These are phyloP conservation scores for Corythoichthys haematopterus DNA, from an alignment of 2,113 vertebrate genomes.

Conservation along the genomic window DNA sequence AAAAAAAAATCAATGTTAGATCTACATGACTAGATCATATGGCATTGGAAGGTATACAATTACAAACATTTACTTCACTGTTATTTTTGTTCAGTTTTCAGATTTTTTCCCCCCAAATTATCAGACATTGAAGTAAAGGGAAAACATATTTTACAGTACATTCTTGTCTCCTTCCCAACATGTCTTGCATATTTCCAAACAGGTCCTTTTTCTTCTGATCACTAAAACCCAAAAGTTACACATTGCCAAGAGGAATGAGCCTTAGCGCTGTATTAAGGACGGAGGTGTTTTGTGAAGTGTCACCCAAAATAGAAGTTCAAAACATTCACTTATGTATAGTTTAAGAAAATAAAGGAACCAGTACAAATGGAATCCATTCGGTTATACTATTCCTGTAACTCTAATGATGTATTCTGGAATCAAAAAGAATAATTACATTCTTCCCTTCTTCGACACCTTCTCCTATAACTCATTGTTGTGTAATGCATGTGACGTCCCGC, in stretches of 20 bases:
- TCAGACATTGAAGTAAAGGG: constrained; percentile 80
- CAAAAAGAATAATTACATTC: constrained; percentile 17
- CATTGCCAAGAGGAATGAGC: constrained; percentile 73
- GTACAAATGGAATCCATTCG: constrained; percentile 36
- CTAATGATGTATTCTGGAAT: constrained; percentile 48
- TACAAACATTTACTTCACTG: constrained; percentile 64
- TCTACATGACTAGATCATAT: constrained; percentile 83
- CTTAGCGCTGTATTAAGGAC: constrained; percentile 70
- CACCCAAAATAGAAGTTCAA: constrained; percentile 31
- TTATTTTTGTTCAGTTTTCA: constrained; percentile 72
- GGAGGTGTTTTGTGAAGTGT: constrained; percentile 57
- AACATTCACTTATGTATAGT: constrained; percentile 55
- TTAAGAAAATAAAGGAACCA: constrained; percentile 31
- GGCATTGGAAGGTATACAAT: constrained; percentile 77
- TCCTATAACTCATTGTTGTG: constrained; percentile 18
- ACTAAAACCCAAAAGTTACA: constrained; percentile 60
- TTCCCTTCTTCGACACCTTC: constrained; percentile 33
- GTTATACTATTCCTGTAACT: constrained; percentile 31
- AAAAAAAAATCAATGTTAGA: constrained; percentile 63
- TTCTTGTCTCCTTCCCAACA: constrained; percentile 81
- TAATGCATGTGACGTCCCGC: constrained; percentile 10
- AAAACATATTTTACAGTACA: constrained; percentile 90
- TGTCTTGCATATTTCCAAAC: constrained; percentile 91
- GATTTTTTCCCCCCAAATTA: constrained; percentile 40
- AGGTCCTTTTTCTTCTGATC: constrained; percentile 73